A percentile compares a stretch with the other conserved stretches of the same genome.
phyloP scores from a whole-genome alignment of 2,888 invertebrate species.

The Antheraea yamamai region DNA sequence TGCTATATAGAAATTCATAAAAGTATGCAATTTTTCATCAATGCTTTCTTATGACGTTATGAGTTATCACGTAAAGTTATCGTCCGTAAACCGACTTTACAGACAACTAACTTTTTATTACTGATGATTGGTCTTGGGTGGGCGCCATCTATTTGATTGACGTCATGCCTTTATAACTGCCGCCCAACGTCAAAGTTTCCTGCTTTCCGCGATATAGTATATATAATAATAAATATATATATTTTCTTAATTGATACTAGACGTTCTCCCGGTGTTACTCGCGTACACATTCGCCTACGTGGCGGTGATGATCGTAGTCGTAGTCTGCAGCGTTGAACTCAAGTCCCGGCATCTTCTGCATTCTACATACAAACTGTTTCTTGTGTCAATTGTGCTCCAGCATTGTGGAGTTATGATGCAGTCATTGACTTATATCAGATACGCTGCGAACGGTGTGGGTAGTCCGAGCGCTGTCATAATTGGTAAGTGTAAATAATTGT shows the following conservation, averaged over 20 bases:
- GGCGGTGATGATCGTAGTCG: conserved; percentile 86
- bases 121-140: too few relatives aligned
- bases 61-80: too few relatives aligned
- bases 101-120: too few relatives aligned
- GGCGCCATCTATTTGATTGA: too few relatives aligned
- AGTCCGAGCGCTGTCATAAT: conserved; percentile 64
- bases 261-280: conserved; percentile 91
- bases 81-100: too few relatives aligned
- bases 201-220: too few relatives aligned
- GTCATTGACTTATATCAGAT: conserved; percentile 87
- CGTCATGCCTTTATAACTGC: too few relatives aligned
- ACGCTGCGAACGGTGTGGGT: conserved; percentile 88
- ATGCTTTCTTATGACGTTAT: too few relatives aligned
- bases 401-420: conserved; percentile 86
- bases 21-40: too few relatives aligned
- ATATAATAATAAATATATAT: too few relatives aligned
- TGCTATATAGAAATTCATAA: too few relatives aligned
- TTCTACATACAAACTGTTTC: conserved; percentile 93
- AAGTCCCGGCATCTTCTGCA: conserved; percentile 91
- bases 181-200: too few relatives aligned
- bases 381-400: conserved; percentile 87
- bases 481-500: conserved; percentile 56
- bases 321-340: conserved; percentile 89
- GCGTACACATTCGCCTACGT: conserved; percentile 88
- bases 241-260: conserved; percentile 66